Conservation (phyloP, 2,888 invertebrate species). For the Drosophila suboccidentalis region DNA sequence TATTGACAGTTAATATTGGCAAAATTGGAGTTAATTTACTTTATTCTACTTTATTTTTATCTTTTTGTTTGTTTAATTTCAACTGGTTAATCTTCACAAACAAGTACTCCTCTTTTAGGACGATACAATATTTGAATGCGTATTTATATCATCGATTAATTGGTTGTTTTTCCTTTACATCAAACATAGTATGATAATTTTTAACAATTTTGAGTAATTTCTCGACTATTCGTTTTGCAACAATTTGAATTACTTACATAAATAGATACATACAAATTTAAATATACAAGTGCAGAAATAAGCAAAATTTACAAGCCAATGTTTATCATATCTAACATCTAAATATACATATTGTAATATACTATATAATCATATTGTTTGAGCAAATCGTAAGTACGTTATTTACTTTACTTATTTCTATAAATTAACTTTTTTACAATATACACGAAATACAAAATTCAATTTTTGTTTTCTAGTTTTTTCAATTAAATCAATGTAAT, state of each 20-base stretch:
- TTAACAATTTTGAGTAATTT: slow-evolving; percentile 54
- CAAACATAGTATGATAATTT: slow-evolving; percentile 23
- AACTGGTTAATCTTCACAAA: slow-evolving; percentile 28
- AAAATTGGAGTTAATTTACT: slow-evolving; percentile 58
- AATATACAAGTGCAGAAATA: slow-evolving; percentile 50
- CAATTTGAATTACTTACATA: slow-evolving; percentile 60
- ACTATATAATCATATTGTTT: slow-evolving; percentile 16
- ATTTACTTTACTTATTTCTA: slow-evolving; percentile 21
- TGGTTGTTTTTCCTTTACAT: neutral
- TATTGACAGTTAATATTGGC: slow-evolving; percentile 75
- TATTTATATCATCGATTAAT: slow-evolving; percentile 13
- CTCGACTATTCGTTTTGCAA: slow-evolving; percentile 33
- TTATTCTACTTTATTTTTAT: neutral
- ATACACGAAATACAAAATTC: slow-evolving; percentile 20
- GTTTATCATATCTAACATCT: slow-evolving; percentile 29
- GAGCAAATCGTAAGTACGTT: slow-evolving; percentile 33
- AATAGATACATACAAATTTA: slow-evolving; percentile 52
- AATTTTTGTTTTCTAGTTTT: slow-evolving; percentile 11
- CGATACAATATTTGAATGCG: slow-evolving; percentile 18
- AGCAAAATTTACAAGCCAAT: slow-evolving; percentile 37
- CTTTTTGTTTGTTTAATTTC: slow-evolving; percentile 23
- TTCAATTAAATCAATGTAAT: neutral
- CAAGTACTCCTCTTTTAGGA: slow-evolving; percentile 11
- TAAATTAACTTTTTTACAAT: slow-evolving; percentile 27
- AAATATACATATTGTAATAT: slow-evolving; percentile 15